Evolutionary conservation across 1,140 invertebrate genomes (phyloP).

Genomic region (Pygmarrhopalites habei): DNA sequence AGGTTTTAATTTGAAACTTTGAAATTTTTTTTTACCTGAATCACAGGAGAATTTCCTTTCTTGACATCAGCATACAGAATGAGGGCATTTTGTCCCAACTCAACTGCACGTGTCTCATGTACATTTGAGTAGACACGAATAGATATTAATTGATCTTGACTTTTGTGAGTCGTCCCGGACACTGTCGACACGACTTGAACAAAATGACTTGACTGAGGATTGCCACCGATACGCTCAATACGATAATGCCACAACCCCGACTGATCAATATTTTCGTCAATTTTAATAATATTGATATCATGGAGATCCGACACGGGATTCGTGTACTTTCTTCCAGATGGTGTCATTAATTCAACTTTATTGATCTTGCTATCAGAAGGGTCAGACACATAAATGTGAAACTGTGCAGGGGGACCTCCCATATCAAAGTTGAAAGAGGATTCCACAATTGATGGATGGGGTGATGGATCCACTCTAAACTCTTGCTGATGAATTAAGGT

Average conservation of each 20-base stretch:
- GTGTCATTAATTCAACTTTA: conserved; percentile 36
- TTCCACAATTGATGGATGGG: conserved; percentile 33
- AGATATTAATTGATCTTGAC: conserved; percentile 22
- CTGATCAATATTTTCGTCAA: conserved; percentile 36
- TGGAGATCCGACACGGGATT: conserved; percentile 33
- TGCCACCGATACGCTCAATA: conserved; percentile 35
- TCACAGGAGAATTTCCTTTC: conserved; percentile 40
- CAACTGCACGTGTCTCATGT: conserved; percentile 25
- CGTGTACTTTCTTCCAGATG: conserved; percentile 32
- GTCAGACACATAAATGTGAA: conserved; percentile 37
- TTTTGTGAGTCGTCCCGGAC: too few relatives aligned
- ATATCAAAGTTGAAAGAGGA: conserved; percentile 33
- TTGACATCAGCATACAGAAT: conserved; percentile 45
- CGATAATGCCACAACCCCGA: conserved; percentile 36
- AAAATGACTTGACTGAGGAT: conserved; percentile 39
- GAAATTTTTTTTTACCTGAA: too few relatives aligned
- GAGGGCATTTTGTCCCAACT: conserved; percentile 25
- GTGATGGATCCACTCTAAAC: conserved; percentile 38
- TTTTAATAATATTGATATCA: conserved; percentile 39
- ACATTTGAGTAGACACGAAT: conserved; percentile 36
- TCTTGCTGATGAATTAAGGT: conserved; percentile 34
- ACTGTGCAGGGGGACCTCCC: conserved; percentile 28
- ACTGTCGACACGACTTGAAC: conserved; percentile 36
- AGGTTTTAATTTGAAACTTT: too few relatives aligned
- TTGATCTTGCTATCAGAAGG: conserved; percentile 37